Base-by-base conservation (phyloP, 1,140 invertebrate species). In the Drosophila sechellia region DNA sequence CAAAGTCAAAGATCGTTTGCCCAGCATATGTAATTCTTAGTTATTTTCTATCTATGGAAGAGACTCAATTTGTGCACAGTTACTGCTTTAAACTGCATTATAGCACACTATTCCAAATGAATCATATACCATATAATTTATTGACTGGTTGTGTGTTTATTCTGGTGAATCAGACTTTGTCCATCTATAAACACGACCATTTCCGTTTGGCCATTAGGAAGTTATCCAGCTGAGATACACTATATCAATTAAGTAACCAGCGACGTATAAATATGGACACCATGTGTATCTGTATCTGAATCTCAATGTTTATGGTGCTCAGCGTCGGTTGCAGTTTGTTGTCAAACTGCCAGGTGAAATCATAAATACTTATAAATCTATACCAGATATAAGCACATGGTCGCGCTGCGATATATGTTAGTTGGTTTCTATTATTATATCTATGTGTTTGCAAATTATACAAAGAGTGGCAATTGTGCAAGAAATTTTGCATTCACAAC, bases 341-440 rank as follows among this genome's bases (percentile, higher is more conserved):
- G 76, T 77, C 80, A 77, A 45, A 50, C 13, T 85, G 80, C 81
- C 80, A 84, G 80, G 71, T 84, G 61, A 79, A 79, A 77, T 77
- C 65, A 42, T 64, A 79, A 81, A 71, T 40, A 74, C 71, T 70
- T 70, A 78, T 81, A 78, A 74, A 64, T 42, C 37, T 53, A 52
- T 72, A 46, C 22, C 53, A 66, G 56, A 59, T 69, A 52, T 50
- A 58, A 40, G 55, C 50, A 60, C 55, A 76, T 46, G 50, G 15
- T 35, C 20, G 40, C 34, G 63, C 76, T 54, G 79, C 45, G 66
- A 54, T 63, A 55, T 53, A 43, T 31, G 8, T 27, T 35, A 25
- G 17, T 45, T 8, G 20, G 54, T 76, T 59, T 65, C 59, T 65
- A 56, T 77, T 58, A 20, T 45, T 12, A 20, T 50, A 25, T 40